Evolutionary conservation across 2,888 invertebrate genomes (phyloP).

Genomic region (Rapana venosa): DNA sequence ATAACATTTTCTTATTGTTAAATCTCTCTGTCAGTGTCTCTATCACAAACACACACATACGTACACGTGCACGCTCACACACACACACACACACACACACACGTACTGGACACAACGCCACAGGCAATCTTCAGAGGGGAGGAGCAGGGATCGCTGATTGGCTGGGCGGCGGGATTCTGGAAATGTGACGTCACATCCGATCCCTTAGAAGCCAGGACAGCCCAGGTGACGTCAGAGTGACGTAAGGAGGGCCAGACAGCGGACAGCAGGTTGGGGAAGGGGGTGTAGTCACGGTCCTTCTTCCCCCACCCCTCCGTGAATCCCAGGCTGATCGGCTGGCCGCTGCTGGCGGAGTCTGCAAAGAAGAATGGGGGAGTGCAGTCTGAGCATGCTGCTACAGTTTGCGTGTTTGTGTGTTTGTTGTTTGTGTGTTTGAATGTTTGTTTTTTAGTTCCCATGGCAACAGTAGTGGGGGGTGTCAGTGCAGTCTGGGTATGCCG

Average conservation of each 20-base stretch:
- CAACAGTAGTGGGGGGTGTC: too few species aligned
- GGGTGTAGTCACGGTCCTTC: conserved; percentile 52
- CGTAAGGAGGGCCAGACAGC: conserved; percentile 51
- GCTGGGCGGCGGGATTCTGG: neutral
- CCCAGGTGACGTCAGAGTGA: conserved; percentile 49
- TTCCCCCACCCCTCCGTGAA: conserved; percentile 43
- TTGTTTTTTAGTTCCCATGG: too few species aligned
- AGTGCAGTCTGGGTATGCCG: too few species aligned
- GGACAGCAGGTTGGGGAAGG: conserved; percentile 48
- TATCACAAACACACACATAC: too few species aligned
- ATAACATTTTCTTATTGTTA: neutral
- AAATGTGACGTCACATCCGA: conserved; percentile 38
- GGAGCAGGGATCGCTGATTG: conserved; percentile 50
- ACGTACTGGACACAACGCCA: conserved; percentile 15
- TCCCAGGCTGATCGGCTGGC: conserved; percentile 37
- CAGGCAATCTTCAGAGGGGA: conserved; percentile 50
- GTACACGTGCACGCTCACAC: too few species aligned
- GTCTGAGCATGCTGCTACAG: too few species aligned
- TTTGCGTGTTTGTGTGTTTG: too few species aligned
- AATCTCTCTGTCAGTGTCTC: too few species aligned
- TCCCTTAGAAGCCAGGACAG: conserved; percentile 45
- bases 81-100: neutral
- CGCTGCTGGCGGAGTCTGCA: neutral
- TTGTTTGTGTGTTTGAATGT: too few species aligned
- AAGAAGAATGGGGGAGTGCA: too few species aligned